Evolutionary conservation across 2,888 invertebrate genomes (phyloP).

Genomic region (Polia nebulosa): DNA sequence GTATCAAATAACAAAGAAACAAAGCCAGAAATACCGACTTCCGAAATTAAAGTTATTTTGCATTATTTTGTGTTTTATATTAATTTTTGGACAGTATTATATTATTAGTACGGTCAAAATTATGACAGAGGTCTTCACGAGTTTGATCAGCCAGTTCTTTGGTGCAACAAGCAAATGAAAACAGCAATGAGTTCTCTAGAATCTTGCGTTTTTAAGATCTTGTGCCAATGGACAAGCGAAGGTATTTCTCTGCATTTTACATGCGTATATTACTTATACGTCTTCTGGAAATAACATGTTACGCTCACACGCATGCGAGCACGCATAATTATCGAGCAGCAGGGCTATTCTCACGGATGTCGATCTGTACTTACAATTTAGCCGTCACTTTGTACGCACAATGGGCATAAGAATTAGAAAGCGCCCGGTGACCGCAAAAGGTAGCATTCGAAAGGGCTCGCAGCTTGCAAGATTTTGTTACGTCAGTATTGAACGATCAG

Average conservation of each 20-base stretch:
- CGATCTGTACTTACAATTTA: conserved; percentile 80
- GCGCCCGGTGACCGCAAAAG: conserved; percentile 88
- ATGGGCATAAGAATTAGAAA: conserved; percentile 90
- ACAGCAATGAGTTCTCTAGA: too few species aligned
- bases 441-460: conserved; percentile 87
- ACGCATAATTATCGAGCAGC: conserved; percentile 76
- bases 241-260: conserved; percentile 2
- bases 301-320: conserved; percentile 67
- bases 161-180: not conserved
- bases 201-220: conserved; percentile 9
- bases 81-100: too few species aligned
- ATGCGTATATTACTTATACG: conserved; percentile 17
- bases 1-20: too few species aligned
- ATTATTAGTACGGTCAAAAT: not conserved
- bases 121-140: not conserved
- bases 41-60: too few species aligned
- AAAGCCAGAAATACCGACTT: too few species aligned
- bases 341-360: conserved; percentile 85
- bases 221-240: not conserved
- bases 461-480: conserved; percentile 86
- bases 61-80: not conserved
- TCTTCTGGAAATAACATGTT: conserved; percentile 50
- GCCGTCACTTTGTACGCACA: conserved; percentile 83
- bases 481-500: conserved; percentile 85
- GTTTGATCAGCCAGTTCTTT: not conserved